Conservation (phyloP, 2,113 vertebrate genomes). For the Rhineura floridana region DNA sequence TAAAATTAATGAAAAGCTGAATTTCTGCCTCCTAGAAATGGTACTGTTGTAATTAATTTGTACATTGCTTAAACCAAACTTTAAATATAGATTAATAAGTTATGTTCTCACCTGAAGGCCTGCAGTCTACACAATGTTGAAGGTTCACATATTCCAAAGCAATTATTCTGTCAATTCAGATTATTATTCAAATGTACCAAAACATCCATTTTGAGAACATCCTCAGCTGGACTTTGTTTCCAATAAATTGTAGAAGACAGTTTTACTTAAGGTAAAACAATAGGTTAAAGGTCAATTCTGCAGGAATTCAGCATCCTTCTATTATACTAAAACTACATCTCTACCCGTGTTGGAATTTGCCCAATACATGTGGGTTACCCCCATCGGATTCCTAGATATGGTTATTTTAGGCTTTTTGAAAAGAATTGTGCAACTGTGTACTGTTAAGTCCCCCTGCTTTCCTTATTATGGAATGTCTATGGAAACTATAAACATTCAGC, state of each 20-base stretch:
- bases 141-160: background rate
- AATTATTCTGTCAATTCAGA: background rate
- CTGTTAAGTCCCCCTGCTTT: background rate
- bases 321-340: background rate
- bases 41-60: background rate
- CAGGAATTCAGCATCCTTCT: too few relatives aligned
- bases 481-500: background rate
- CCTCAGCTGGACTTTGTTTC: background rate
- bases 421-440: background rate
- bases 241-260: background rate
- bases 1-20: background rate
- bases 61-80: background rate
- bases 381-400: background rate
- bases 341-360: background rate
- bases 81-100: background rate
- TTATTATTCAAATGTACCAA: background rate
- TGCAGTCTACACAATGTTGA: background rate
- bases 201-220: background rate
- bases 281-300: background rate
- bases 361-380: background rate
- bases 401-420: background rate
- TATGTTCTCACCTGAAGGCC: too few relatives aligned
- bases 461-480: background rate
- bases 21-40: background rate
- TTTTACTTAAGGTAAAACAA: constrained; percentile 2